These are phyloP conservation scores for Barbus barbus DNA, from an alignment of 2,113 vertebrate species.

Conservation along the genomic window DNA sequence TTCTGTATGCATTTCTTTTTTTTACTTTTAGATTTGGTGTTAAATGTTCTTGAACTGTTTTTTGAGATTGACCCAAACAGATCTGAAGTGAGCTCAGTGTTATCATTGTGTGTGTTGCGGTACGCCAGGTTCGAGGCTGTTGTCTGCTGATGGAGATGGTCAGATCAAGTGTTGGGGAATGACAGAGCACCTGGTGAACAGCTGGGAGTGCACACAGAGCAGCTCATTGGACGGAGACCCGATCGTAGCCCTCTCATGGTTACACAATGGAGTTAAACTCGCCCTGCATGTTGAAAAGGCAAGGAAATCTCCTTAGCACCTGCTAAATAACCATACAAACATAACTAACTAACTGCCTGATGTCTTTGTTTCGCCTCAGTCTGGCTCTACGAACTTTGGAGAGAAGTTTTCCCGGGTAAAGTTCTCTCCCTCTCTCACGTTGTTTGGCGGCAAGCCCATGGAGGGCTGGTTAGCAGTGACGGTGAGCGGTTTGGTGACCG, in stretches of 20 bases:
- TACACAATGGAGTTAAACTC: constrained; percentile 95
- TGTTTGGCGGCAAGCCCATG: constrained; percentile 97
- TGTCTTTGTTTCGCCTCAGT: constrained; percentile 66
- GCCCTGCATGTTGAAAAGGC: constrained; percentile 93
- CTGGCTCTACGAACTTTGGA: constrained; percentile 90
- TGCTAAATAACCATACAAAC: neutral
- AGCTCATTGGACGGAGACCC: constrained; percentile 91
- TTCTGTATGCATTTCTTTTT: too few relatives aligned
- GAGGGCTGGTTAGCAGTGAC: constrained; percentile 97
- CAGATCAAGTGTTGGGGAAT: constrained; percentile 95
- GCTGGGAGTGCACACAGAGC: constrained; percentile 86
- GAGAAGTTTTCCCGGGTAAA: constrained; percentile 98
- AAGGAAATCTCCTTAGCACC: neutral
- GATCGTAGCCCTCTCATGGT: constrained; percentile 92
- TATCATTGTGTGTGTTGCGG: neutral
- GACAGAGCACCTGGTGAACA: constrained; percentile 93
- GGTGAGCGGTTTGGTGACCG: constrained; percentile 90
- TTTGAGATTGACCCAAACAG: too few relatives aligned
- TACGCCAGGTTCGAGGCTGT: constrained; percentile 84
- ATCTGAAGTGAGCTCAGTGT: neutral
- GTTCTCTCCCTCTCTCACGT: constrained; percentile 90
- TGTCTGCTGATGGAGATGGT: constrained; percentile 90
- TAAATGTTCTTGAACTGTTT: too few relatives aligned
- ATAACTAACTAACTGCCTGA: neutral
- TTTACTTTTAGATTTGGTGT: neutral